Evolutionary conservation across 2,797 vertebrate genomes (phyloP), one percentile per base, ranked within the genome.

Genomic region (Neostethus bicornis): DNA sequence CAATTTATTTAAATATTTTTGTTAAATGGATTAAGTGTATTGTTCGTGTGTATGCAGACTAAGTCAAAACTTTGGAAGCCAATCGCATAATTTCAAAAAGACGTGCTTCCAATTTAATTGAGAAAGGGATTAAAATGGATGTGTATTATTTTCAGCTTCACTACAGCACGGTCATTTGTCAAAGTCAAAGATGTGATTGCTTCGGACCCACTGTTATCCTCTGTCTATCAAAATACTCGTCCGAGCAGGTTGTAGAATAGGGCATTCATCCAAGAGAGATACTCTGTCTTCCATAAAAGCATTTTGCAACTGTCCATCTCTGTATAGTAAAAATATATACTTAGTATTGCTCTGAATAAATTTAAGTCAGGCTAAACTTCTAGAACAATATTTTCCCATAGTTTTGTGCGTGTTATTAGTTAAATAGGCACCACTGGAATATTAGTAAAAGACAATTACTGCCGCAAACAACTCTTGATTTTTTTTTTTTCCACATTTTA

Each of bases 51-150:
- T 92, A 42, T 92, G 47, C 48, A 56, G 53, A 87, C 90, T 90
- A 93, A n/a, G 91, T 92, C 67, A 87, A 90, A 93, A 90, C 93
- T 94, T 93, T 89, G 90, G 93, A 93, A 94, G 92, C 90, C 94
- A 94, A 93, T 94, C 91, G 92, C 92, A 90, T 92, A 85, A 93
- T 95, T 94, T 97, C 95, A 96, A 92, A 95, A 94, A 94, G 92
- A 92, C 91, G 92, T 92, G 93, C 93, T 93, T 95, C 93, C 93
- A 93, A 95, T 96, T 96, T 96, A 97, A 98, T 98, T 95, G 96
- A 95, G 93, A 95, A 95, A 95, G 93, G 96, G 94, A 96, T 97
- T 96, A 96, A 96, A 96, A 94, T 95, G 94, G 94, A 96, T 96
- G 94, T 95, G 94, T 96, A 95, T 97, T 96, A 95, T 95, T 96